Percentiles rank a stretch among this genome's conserved stretches.
phyloP scores from a whole-genome alignment of 2,113 vertebrate species.

The Rhipidura dahli region DNA sequence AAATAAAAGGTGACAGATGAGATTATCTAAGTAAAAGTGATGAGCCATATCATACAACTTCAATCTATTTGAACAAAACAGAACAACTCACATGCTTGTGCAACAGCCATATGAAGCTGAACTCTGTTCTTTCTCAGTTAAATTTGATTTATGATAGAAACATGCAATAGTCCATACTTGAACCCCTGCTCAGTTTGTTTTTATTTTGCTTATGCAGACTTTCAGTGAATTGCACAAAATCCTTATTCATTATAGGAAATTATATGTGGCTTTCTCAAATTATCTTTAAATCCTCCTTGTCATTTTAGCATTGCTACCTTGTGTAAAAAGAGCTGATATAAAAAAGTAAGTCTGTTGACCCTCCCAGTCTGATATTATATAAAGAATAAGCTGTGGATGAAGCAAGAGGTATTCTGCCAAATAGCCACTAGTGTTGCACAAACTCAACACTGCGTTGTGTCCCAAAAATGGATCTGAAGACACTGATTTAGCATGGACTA shows the following conservation, averaged over 20 bases:
- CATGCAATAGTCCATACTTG: neutral
- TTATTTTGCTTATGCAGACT: neutral
- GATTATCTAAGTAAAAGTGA: neutral
- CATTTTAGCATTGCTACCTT: neutral
- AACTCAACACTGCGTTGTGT: neutral
- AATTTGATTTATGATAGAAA: neutral
- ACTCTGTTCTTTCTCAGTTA: neutral
- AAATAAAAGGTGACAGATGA: neutral
- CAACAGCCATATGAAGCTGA: neutral
- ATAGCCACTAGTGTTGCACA: neutral
- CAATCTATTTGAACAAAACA: neutral
- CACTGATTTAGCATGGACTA: neutral
- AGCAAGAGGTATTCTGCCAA: neutral
- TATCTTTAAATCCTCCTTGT: neutral
- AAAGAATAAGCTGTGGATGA: neutral
- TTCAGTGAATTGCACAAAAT: neutral
- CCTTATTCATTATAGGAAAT: neutral
- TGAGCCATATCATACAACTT: fast-evolving
- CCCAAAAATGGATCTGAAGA: neutral
- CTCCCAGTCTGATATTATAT: neutral
- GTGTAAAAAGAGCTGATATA: neutral
- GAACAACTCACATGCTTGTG: neutral
- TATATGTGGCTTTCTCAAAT: neutral
- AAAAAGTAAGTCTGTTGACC: neutral
- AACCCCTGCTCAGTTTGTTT: neutral